These are phyloP conservation scores for Antechinus flavipes DNA, from an alignment of 2,113 vertebrate genomes.

Conservation along the genomic window DNA sequence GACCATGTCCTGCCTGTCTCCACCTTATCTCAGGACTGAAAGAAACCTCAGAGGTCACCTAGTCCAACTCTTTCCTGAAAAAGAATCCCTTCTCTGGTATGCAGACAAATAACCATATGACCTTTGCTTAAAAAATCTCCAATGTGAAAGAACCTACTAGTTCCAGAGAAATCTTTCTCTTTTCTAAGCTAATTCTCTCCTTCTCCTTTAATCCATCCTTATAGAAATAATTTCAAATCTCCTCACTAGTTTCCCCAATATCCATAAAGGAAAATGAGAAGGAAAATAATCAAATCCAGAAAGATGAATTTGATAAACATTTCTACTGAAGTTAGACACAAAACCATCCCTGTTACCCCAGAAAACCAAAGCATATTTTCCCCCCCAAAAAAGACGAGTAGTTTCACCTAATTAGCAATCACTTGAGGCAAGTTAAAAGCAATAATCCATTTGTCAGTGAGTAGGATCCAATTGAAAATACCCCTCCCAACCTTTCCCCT, in stretches of 20 bases:
- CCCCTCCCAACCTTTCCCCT: not conserved
- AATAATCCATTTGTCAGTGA: not conserved
- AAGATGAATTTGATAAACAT: not conserved
- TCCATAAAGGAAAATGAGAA: not conserved
- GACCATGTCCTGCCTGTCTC: not conserved
- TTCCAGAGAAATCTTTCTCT: not conserved
- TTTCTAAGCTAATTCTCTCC: not conserved
- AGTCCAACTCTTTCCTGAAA: not conserved
- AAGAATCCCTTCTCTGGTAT: not conserved
- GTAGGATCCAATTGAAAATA: not conserved
- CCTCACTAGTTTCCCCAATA: not conserved
- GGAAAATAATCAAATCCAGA: not conserved
- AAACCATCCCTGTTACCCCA: not conserved
- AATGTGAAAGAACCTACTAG: not conserved
- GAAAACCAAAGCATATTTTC: not conserved
- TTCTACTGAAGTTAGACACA: not conserved
- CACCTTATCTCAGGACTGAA: not conserved
- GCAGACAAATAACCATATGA: not conserved
- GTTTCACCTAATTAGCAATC: not conserved
- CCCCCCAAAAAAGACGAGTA: not conserved
- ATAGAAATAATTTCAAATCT: not conserved
- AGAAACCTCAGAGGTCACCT: not conserved
- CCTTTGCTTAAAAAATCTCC: not conserved
- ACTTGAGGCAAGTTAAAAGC: not conserved
- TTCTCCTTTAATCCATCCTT: not conserved